A percentile compares a stretch with the other conserved stretches of the same genome.
Evolutionary conservation across 1,140 invertebrate species (phyloP).

Genomic region (Rhagoletis zephyria): DNA sequence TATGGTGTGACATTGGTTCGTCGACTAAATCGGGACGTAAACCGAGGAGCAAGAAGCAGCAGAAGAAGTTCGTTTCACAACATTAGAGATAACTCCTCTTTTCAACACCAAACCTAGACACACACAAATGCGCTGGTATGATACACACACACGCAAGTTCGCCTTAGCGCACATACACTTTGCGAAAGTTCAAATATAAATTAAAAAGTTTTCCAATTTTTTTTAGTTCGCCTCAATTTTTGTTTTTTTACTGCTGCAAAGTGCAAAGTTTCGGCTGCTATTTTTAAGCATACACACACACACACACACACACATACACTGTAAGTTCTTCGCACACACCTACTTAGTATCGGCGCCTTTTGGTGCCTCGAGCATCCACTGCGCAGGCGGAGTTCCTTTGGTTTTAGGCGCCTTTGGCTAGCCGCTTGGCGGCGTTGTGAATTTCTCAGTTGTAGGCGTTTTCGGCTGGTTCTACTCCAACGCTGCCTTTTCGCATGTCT

Average conservation of each 20-base stretch:
- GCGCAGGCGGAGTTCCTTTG: background rate
- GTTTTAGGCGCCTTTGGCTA: background rate
- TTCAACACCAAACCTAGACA: slow-evolving; percentile 46
- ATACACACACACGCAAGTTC: background rate
- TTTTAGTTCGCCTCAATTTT: background rate
- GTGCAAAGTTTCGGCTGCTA: slow-evolving; percentile 33
- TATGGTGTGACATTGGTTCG: background rate
- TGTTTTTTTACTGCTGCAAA: slow-evolving; percentile 48
- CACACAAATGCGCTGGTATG: background rate
- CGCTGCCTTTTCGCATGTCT: background rate
- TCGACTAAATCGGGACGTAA: no score
- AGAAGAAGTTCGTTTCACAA: slow-evolving; percentile 28
- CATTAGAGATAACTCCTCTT: slow-evolving; percentile 53
- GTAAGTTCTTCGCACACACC: background rate
- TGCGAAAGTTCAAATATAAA: slow-evolving; percentile 55
- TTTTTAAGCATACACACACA: background rate
- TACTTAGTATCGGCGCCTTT: background rate
- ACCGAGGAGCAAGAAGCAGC: background rate
- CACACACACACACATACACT: background rate
- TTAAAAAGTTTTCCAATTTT: slow-evolving; percentile 56
- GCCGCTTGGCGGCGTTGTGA: background rate
- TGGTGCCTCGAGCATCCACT: background rate
- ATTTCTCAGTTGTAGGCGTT: background rate
- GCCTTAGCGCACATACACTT: background rate
- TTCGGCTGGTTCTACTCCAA: background rate